phyloP scores from a whole-genome alignment of 2,797 vertebrate genomes.

The Morelia viridis region DNA sequence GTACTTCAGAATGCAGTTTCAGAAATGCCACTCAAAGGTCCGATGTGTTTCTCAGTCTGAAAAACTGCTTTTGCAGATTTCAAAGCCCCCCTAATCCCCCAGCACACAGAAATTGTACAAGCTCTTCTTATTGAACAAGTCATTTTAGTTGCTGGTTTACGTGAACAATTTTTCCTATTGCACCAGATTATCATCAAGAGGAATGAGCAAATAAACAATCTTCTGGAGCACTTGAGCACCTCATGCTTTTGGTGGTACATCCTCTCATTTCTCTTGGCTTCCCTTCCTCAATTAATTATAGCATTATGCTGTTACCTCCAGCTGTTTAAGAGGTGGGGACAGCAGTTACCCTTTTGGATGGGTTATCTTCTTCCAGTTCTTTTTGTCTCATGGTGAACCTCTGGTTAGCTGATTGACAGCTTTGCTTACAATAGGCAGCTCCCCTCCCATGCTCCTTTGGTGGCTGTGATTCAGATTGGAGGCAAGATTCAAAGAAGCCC shows the following conservation, averaged over 20 bases:
- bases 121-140: neutral
- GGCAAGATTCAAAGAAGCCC: conserved; percentile 33
- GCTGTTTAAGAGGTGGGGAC: neutral
- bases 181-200: neutral
- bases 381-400: neutral
- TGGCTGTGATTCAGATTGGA: conserved; percentile 17
- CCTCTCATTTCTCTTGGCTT: neutral
- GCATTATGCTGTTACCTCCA: neutral
- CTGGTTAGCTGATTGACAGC: neutral
- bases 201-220: neutral
- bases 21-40: neutral
- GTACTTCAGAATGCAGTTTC: neutral
- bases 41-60: neutral
- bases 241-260: neutral
- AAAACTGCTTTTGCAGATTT: neutral
- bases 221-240: neutral
- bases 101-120: neutral
- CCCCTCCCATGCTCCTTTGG: conserved; percentile 22
- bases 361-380: neutral
- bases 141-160: neutral
- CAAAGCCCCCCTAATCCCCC: neutral
- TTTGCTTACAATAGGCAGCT: neutral
- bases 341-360: neutral
- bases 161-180: neutral
- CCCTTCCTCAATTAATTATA: neutral